Percentiles rank a stretch among this genome's conserved stretches.
Conservation (phyloP, 2,113 vertebrate genomes). For the Paradisaea rubra region DNA sequence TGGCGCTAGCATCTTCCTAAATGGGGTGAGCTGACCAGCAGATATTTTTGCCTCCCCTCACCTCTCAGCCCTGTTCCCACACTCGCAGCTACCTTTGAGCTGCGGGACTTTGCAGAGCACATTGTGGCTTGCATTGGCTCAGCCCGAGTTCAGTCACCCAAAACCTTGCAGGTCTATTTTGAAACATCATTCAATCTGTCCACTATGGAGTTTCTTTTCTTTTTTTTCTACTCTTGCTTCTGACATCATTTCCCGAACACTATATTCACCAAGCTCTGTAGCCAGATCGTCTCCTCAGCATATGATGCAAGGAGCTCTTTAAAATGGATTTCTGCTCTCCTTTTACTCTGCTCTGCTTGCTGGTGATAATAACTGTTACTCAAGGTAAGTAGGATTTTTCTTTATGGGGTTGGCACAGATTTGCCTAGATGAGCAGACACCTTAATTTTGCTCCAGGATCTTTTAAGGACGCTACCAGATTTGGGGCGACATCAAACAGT, state of each 20-base stretch:
- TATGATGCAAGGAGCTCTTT: conserved; percentile 50
- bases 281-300: conserved; percentile 39
- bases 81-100: background rate
- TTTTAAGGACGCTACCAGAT: background rate
- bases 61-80: background rate
- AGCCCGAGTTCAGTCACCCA: conserved; percentile 47
- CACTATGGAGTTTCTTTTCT: conserved; percentile 40
- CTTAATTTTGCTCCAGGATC: background rate
- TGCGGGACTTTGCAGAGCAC: background rate
- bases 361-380: conserved; percentile 39
- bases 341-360: conserved; percentile 36
- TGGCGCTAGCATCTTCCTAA: background rate
- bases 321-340: conserved; percentile 61
- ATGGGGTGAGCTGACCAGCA: background rate
- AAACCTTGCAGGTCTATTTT: conserved; percentile 54
- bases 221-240: conserved; percentile 32
- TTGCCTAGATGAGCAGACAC: background rate
- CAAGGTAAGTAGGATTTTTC: conserved; percentile 60
- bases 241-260: conserved; percentile 65
- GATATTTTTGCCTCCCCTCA: background rate
- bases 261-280: conserved; percentile 44
- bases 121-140: background rate
- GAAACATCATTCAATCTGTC: conserved; percentile 47
- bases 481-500: background rate
- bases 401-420: conserved; percentile 11